Evolutionary conservation across 2,797 vertebrate genomes (phyloP), one percentile per base, ranked within the genome.

Genomic region (Rallus crepitans): DNA sequence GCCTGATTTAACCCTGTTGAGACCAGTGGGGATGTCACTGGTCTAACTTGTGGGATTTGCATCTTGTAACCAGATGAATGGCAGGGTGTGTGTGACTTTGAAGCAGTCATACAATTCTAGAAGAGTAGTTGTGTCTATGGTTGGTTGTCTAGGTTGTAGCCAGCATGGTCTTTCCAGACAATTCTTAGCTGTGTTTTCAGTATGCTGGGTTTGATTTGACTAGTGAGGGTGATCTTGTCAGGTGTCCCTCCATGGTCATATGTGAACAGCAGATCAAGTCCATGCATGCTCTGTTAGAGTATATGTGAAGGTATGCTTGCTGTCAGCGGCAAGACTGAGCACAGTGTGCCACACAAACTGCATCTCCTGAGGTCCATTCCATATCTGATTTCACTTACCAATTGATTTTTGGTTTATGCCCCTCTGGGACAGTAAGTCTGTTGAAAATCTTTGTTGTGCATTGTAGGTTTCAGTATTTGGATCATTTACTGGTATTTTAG

Each of bases 301-400:
- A 7, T n/a, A 11, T 8, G 5, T 33, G 35, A 56, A 23, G 18
- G 31, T 12, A 8, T 3, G 0, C 25, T 47, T 82, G 16, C 52
- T 19, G 2, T 53, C 21, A 30, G 25, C 72, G 48, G 5, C 31
- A 35, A 27, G 37, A n/a, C n/a, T 0, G 1, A 60, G 30, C 1
- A 2, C 12, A 3, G 8, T 8, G 23, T 69, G 24, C 45, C 52
- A 9, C 39, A 48, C 50, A 63, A 42, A 42, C 13, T 4, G 10
- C 1, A 1, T 50, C 35, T 71, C 61, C 30, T 35, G 40, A 45
- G 48, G 31, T 85, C 21, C 57, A 56, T 66, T 45, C 40, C 15
- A 3, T 45, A 48, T 48, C 37, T 59, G 48, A 42, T 94, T 78
- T 78, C 60, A 73, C 5, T 59, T 73, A 37, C 16, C 19, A 23